Evolutionary conservation across 2,113 vertebrate genomes (phyloP), one percentile per base, ranked within the genome.

Genomic region (Nipponia nippon): DNA sequence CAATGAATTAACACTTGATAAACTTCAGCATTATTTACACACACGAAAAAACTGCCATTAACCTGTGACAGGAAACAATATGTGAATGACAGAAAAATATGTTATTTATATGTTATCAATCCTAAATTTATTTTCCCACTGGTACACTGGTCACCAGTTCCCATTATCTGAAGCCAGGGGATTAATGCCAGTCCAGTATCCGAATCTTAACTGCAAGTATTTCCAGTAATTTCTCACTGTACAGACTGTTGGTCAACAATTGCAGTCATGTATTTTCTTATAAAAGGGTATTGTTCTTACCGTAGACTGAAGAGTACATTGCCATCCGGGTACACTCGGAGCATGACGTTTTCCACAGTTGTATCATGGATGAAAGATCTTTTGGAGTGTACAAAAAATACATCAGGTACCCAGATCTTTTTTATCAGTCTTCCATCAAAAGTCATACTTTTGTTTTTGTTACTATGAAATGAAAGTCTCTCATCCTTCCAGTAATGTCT

Each of bases 401-500:
- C 98, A 55, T 99, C 99, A 11, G 99, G 99, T 7, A 99, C 99
- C 99, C 99, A 99, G 82, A 99, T 99, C 98, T 99, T 99, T 97
- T 99, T 98, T 46, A 99, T 99, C 79, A 99, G 96, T 61, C 99
- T 98, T 3, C 99, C 98, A 93, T 99, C 99, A 5, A 99, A 99
- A 26, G 99, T 99, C 96, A 99, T 98, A 50, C 99, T 99, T 98
- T 96, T 98, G 95, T 99, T 99, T 97, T 95, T 99, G 32, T 96
- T 97, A 38, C 99, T 99, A 17, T 92, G 98, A 95, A 99, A 99
- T 18, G 99, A 98, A 83, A 99, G 98, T 2, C 99, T 98, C 95
- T 99, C 99, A 58, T 99, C 99, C 93, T 99, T 99, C 99, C 99
- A 99, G 97, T 99, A 99, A 97, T 99, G 99, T 59, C 99, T 98